A percentile compares a stretch with the other conserved stretches of the same genome.
phyloP scores from a whole-genome alignment of 2,797 vertebrate species.

The Eleutherodactylus coqui region DNA sequence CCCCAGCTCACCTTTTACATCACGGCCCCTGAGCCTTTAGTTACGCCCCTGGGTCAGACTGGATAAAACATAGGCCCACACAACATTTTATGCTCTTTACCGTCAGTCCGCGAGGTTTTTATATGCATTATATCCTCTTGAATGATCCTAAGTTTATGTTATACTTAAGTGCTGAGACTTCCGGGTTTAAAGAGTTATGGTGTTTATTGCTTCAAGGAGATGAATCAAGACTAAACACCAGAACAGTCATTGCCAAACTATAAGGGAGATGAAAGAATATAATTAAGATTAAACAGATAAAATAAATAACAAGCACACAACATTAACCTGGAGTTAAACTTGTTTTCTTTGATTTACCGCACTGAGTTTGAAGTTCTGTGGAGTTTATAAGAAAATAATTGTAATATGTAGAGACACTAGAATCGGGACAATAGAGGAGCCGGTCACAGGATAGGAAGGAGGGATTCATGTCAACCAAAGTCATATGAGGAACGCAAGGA shows the following conservation, averaged over 20 bases:
- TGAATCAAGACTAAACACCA: slow-evolving; percentile 18
- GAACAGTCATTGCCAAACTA: neutral
- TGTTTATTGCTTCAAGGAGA: slow-evolving; percentile 21
- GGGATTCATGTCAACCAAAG: neutral
- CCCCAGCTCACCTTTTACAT: no score
- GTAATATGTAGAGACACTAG: neutral
- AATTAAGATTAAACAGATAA: neutral
- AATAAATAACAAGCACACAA: slow-evolving; percentile 3
- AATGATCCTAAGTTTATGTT: no score
- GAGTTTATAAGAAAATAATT: neutral
- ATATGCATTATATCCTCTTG: neutral
- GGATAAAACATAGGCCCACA: neutral
- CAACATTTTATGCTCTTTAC: neutral
- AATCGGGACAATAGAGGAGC: neutral
- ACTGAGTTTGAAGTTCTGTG: neutral
- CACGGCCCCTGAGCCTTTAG: no score
- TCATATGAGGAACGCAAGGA: neutral
- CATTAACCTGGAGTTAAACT: slow-evolving; percentile 28
- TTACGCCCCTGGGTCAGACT: neutral
- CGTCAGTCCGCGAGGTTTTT: neutral
- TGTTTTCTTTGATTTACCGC: slow-evolving; percentile 4
- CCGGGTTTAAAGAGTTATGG: neutral
- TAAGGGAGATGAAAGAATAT: slow-evolving; percentile 27
- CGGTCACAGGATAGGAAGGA: neutral
- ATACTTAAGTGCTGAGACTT: neutral